Evolutionary conservation across 2,797 vertebrate genomes (phyloP).

Genomic region (Platyrinchus mystaceus): DNA sequence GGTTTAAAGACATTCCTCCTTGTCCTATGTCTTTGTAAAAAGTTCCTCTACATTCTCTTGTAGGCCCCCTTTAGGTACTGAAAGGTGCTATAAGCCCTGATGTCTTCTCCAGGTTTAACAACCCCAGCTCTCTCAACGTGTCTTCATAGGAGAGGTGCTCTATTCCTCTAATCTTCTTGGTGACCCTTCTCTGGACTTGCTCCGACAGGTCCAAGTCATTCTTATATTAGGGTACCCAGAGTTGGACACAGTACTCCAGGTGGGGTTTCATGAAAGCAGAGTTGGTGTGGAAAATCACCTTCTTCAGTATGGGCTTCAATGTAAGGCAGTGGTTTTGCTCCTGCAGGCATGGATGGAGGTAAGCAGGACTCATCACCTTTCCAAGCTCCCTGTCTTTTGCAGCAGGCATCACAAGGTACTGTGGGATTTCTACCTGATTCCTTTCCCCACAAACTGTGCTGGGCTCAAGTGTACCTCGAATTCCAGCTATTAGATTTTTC

Average conservation of each 20-base stretch:
- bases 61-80: background rate
- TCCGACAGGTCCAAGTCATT: background rate
- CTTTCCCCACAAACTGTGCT: background rate
- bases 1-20: background rate
- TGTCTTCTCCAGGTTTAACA: background rate
- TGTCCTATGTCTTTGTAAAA: background rate
- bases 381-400: background rate
- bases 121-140: background rate
- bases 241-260: too few species aligned
- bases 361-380: background rate
- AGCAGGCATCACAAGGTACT: background rate
- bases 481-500: background rate
- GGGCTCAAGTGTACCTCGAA: background rate
- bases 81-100: background rate
- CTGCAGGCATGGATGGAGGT: background rate
- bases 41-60: background rate
- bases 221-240: too few species aligned
- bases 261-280: background rate
- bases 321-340: background rate
- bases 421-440: background rate
- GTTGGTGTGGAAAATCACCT: background rate
- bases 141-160: background rate
- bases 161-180: background rate
- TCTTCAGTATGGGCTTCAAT: fast-evolving
- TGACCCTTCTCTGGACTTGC: background rate